phyloP scores from a whole-genome alignment of 1,140 invertebrate genomes.

The Macrostomum lignano region DNA sequence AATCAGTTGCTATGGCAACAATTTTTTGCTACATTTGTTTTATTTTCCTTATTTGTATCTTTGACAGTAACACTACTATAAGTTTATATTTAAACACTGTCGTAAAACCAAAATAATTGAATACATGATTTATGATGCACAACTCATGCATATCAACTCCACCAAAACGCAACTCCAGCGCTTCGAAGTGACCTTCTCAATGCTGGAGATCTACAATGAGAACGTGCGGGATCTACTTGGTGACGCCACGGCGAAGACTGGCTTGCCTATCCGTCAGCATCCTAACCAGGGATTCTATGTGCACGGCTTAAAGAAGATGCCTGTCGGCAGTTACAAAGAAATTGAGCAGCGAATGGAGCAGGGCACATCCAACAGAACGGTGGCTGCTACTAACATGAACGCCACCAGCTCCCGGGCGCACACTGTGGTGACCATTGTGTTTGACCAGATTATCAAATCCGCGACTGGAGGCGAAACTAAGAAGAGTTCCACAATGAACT shows the following conservation, averaged over 20 bases:
- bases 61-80: too few relatives aligned
- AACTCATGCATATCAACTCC: too few relatives aligned
- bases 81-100: too few relatives aligned
- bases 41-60: too few relatives aligned
- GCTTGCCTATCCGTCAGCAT: conserved; percentile 24
- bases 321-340: conserved; percentile 26
- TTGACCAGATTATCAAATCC: conserved; percentile 35
- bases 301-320: conserved; percentile 23
- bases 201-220: conserved; percentile 30
- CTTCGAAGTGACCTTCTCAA: conserved; percentile 28
- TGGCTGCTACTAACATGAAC: conserved; percentile 40
- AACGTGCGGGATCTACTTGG: conserved; percentile 25
- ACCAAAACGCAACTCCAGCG: too few relatives aligned
- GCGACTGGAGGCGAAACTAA: conserved; percentile 31
- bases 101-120: too few relatives aligned
- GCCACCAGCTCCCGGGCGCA: conserved; percentile 37
- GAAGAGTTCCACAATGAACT: conserved; percentile 34
- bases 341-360: conserved; percentile 27
- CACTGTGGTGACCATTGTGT: conserved; percentile 35
- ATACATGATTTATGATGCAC: background rate
- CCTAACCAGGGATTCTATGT: conserved; percentile 27
- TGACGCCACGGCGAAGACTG: conserved; percentile 25
- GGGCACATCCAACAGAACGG: conserved; percentile 33
- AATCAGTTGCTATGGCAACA: too few relatives aligned
- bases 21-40: background rate